Base-by-base conservation (phyloP, 2,888 invertebrate species). In the Drosophila barbarae region DNA sequence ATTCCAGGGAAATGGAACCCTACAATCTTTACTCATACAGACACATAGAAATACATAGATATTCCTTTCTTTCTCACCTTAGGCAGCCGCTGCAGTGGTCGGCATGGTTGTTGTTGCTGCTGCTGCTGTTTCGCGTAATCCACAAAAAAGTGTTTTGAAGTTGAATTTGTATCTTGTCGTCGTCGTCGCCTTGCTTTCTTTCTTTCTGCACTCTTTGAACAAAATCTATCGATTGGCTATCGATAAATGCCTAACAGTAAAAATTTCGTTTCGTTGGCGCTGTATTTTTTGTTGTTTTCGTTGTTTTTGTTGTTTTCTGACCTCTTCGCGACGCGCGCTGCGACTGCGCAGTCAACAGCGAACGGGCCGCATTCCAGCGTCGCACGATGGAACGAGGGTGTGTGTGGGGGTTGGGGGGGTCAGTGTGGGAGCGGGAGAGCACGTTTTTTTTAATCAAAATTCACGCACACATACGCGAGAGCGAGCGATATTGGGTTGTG, bases 361-460 rank as follows among this genome's bases (percentile, higher is more conserved):
- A 78, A 51, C 79, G 54, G 59, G 70, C 80, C 85, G 56, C 84
- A 80, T 85, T 80, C 85, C 85, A 53, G 59, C 64, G 70, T 41
- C 71, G 66, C 44, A 56, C 53, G 35, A 38, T 23, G 15, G 26
- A 38, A 9, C 46, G 49, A 26, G 39, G 47, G 61, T 23, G 49
- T 36, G 57, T 53, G 59, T 52, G 41, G 35, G 51, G 52, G 49
- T 9, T 35, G 35, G 49, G 58, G 58, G 60, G 41, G 55, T 36
- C 30, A 52, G 50, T 32, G 61, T 46, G 60, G 64, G 71, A 49
- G 61, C 67, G 58, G 63, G 63, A 46, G 60, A 61, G 65, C 61
- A 63, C 65, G 65, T 76, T 73, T 77, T 84, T 78, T 79, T 84
- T 84, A 79, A 79, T 79, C 85, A 84, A 79, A 79, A 77, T 60